These are phyloP conservation scores for Percina caprodes DNA, from an alignment of 2,113 vertebrate species.

Conservation along the genomic window DNA sequence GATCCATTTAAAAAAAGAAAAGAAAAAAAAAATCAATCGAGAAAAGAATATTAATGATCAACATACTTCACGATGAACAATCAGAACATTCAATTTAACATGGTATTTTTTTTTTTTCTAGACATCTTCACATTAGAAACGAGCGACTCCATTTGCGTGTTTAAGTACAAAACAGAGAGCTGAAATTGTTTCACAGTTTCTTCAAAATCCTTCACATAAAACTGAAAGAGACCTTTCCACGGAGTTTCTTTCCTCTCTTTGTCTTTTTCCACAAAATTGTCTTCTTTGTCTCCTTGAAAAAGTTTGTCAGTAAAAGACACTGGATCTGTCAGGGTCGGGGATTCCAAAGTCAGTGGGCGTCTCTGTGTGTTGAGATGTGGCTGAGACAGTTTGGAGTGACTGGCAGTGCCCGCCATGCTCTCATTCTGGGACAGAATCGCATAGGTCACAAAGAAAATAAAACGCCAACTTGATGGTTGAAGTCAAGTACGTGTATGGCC, in stretches of 20 bases:
- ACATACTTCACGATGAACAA: constrained; percentile 85
- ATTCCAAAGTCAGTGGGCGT: constrained; percentile 19
- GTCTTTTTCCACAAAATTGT: constrained; percentile 49
- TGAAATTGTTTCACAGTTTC: constrained; percentile 80
- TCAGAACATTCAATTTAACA: constrained; percentile 82
- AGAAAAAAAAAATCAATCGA: constrained; percentile 63
- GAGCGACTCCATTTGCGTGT: constrained; percentile 63
- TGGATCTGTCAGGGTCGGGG: constrained; percentile 10
- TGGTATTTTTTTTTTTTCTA: constrained; percentile 64
- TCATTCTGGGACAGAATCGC: constrained; percentile 30
- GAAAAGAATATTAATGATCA: constrained; percentile 78
- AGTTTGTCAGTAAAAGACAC: constrained; percentile 53
- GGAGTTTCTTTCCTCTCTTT: constrained; percentile 15
- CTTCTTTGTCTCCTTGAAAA: constrained; percentile 54
- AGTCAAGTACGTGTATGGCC: constrained; percentile 32
- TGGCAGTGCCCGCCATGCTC: constrained; percentile 4
- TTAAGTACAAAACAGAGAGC: constrained; percentile 74
- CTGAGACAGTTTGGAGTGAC: constrained; percentile 5
- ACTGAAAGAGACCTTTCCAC: constrained; percentile 52
- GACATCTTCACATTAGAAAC: constrained; percentile 83
- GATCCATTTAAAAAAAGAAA: constrained; percentile 77
- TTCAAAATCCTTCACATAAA: constrained; percentile 75
- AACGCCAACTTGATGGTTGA: constrained; percentile 21
- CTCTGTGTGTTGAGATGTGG: constrained; percentile 30
- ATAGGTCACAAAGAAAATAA: constrained; percentile 43